A percentile compares a stretch with the other conserved stretches of the same genome.
These are phyloP conservation scores for Actenoides lindsayi DNA, from an alignment of 2,113 vertebrate species.

Conservation along the genomic window DNA sequence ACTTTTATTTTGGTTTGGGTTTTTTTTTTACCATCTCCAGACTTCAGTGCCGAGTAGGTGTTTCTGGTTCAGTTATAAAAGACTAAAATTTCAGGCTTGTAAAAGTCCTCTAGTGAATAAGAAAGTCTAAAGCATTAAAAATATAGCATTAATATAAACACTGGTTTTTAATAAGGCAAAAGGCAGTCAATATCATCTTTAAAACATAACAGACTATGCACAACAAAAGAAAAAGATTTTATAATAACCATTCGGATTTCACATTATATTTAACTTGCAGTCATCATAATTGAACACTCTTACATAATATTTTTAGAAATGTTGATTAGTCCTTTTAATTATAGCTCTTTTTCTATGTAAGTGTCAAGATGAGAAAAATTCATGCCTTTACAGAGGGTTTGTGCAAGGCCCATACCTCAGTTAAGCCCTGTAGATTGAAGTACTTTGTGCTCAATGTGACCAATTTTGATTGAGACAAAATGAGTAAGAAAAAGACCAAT, in stretches of 20 bases:
- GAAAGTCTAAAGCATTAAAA: not conserved
- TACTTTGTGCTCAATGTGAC: not conserved
- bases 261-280: not conserved
- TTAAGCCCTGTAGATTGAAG: not conserved
- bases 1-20: not conserved
- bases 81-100: not conserved
- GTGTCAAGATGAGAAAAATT: not conserved
- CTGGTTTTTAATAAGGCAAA: not conserved
- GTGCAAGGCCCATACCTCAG: not conserved
- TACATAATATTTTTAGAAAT: not conserved
- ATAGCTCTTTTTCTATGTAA: not conserved
- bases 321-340: not conserved
- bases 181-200: accelerated
- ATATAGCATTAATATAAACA: not conserved
- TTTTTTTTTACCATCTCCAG: not conserved
- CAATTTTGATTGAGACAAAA: not conserved
- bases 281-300: not conserved
- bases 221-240: not conserved
- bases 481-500: not conserved
- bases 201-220: not conserved
- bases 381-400: not conserved
- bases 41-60: not conserved
- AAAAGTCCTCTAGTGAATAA: not conserved
- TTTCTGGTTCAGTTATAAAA: not conserved
- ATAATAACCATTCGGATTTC: not conserved